phyloP scores from a whole-genome alignment of 2,888 invertebrate species.

The Branchipolynoe longqiensis region DNA sequence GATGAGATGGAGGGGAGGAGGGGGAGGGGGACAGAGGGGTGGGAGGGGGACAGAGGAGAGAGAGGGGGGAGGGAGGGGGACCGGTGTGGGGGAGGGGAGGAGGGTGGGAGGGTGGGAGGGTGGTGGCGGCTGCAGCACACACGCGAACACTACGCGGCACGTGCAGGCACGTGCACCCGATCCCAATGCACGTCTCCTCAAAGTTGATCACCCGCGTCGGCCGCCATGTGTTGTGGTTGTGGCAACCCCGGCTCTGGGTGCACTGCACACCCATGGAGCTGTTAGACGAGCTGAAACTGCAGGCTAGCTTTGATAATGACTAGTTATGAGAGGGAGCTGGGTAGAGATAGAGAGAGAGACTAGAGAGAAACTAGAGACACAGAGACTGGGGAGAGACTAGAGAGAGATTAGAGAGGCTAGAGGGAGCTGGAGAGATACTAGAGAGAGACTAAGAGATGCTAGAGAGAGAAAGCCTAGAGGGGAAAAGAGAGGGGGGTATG shows the following conservation, averaged over 20 bases:
- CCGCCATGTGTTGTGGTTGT: background rate
- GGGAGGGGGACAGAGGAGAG: background rate
- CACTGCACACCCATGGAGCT: too few relatives aligned
- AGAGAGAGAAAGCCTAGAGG: too few relatives aligned
- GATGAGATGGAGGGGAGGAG: background rate
- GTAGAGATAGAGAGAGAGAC: background rate
- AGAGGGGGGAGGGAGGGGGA: background rate
- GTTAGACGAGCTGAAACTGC: too few relatives aligned
- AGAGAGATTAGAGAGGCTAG: too few relatives aligned
- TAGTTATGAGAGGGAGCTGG: background rate
- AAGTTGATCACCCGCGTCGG: background rate
- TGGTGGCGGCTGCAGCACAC: too few relatives aligned
- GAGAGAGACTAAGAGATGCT: too few relatives aligned
- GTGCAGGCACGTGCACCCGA: background rate
- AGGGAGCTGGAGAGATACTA: too few relatives aligned
- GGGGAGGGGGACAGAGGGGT: background rate
- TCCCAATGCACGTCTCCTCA: background rate
- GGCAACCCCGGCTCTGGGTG: background rate
- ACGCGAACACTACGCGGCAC: too few relatives aligned
- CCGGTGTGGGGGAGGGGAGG: background rate
- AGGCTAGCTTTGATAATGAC: background rate
- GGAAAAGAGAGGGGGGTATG: too few relatives aligned
- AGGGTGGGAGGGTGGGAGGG: background rate
- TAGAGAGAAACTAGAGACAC: background rate
- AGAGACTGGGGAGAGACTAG: too few relatives aligned